Evolutionary conservation across 2,888 invertebrate species (phyloP).

Genomic region (Prosopocoilus inquinatus): DNA sequence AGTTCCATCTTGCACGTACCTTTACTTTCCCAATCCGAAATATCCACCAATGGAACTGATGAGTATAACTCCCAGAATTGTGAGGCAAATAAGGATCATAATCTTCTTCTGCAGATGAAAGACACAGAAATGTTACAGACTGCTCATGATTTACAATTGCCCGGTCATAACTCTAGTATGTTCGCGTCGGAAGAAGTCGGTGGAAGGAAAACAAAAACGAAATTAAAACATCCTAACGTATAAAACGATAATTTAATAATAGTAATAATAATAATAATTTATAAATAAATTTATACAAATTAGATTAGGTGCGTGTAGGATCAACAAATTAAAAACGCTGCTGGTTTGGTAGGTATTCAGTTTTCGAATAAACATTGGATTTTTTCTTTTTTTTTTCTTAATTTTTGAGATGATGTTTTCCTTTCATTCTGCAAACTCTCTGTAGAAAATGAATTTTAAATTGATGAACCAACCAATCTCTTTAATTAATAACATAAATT

Average conservation of each 20-base stretch:
- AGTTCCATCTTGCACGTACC: slow-evolving; percentile 16
- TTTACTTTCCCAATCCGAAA: slow-evolving; percentile 53
- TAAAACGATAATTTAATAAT: slow-evolving; percentile 20
- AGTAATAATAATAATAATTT: slow-evolving; percentile 7
- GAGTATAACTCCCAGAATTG: slow-evolving; percentile 78
- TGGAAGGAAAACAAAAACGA: slow-evolving; percentile 7
- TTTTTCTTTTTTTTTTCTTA: too few relatives aligned
- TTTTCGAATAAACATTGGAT: too few relatives aligned
- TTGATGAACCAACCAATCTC: too few relatives aligned
- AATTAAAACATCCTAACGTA: slow-evolving; percentile 16
- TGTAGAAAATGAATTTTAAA: too few relatives aligned
- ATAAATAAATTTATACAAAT: slow-evolving; percentile 20
- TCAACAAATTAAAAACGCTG: not conserved
- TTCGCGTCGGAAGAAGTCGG: not conserved
- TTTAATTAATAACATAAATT: too few relatives aligned
- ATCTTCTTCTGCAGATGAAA: slow-evolving; percentile 39
- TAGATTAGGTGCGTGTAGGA: slow-evolving; percentile 9
- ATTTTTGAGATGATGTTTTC: too few relatives aligned
- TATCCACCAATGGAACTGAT: slow-evolving; percentile 69
- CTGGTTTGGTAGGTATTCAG: not conserved
- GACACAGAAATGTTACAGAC: slow-evolving; percentile 18
- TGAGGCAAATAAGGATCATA: slow-evolving; percentile 80
- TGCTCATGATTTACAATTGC: slow-evolving; percentile 12
- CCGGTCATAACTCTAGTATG: slow-evolving; percentile 29
- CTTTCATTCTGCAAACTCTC: too few relatives aligned